Evolutionary conservation across 2,888 invertebrate genomes (phyloP).

Genomic region (Scaeva pyrastri): DNA sequence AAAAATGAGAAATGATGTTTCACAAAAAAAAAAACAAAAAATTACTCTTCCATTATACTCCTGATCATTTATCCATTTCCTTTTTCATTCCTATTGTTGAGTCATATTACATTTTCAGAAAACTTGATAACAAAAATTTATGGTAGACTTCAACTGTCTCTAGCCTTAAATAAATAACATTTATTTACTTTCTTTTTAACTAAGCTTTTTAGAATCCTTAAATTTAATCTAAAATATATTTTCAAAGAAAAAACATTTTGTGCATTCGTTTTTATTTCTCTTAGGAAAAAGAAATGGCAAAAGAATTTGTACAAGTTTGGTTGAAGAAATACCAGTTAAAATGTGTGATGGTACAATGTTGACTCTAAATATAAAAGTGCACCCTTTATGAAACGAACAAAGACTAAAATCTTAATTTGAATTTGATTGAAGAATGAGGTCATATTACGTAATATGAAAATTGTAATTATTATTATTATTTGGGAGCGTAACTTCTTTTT

Average conservation of each 20-base stretch:
- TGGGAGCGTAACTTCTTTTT: no score
- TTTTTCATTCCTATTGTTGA: conserved; percentile 7
- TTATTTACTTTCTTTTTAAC: conserved; percentile 60
- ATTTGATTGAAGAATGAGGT: no score
- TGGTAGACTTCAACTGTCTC: conserved; percentile 42
- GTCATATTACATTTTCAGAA: conserved; percentile 57
- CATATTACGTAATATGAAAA: no score
- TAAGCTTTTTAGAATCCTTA: conserved; percentile 65
- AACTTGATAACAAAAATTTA: conserved; percentile 25
- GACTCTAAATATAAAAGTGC: no score
- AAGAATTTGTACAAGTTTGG: background rate
- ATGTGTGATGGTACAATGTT: no score
- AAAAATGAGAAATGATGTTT: conserved; percentile 34
- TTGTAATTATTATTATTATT: no score
- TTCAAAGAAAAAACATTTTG: conserved; percentile 55
- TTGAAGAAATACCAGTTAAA: no score
- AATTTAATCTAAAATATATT: conserved; percentile 68
- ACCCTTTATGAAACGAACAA: no score
- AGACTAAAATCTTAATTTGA: no score
- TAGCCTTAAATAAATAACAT: conserved; percentile 49
- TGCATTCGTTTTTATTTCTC: background rate
- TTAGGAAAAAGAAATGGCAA: no score
- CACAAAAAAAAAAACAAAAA: background rate
- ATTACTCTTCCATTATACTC: conserved; percentile 28
- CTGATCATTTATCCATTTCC: conserved; percentile 30